A percentile compares a stretch with the other conserved stretches of the same genome.
Conservation (phyloP, 2,888 invertebrate species). For the Meganola albula region DNA sequence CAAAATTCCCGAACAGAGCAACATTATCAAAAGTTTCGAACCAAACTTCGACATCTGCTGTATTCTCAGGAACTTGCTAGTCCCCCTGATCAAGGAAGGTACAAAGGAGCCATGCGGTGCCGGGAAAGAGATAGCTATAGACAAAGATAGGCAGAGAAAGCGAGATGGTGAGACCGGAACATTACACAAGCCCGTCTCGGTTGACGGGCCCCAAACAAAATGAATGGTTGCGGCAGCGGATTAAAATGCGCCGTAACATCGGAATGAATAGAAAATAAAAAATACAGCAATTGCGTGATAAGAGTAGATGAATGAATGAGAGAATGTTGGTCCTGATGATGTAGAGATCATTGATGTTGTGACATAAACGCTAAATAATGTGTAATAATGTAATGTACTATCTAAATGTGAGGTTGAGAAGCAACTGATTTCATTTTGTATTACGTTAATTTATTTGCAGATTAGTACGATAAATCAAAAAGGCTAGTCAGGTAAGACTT, state of each 20-base stretch:
- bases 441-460: no score
- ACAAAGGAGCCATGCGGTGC: slow-evolving; percentile 61
- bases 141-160: slow-evolving; percentile 21
- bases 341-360: slow-evolving; percentile 13
- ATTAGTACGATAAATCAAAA: no score
- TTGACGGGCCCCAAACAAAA: slow-evolving; percentile 71
- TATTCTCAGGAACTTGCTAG: slow-evolving; percentile 74
- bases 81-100: slow-evolving; percentile 57
- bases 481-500: no score
- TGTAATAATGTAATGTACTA: no score
- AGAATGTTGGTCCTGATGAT: slow-evolving; percentile 28
- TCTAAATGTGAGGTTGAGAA: no score
- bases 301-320: slow-evolving; percentile 40
- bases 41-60: slow-evolving; percentile 69
- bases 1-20: slow-evolving; percentile 5
- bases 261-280: slow-evolving; percentile 65
- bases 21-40: slow-evolving; percentile 54
- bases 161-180: slow-evolving; percentile 55
- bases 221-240: slow-evolving; percentile 61
- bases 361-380: slow-evolving; percentile 3
- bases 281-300: slow-evolving; percentile 59
- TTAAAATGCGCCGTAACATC: slow-evolving; percentile 65
- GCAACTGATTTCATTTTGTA: no score
- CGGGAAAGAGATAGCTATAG: slow-evolving; percentile 36
- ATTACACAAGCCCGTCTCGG: slow-evolving; percentile 69